Evolutionary conservation across 2,888 invertebrate species (phyloP).

Genomic region (Blera fallax): DNA sequence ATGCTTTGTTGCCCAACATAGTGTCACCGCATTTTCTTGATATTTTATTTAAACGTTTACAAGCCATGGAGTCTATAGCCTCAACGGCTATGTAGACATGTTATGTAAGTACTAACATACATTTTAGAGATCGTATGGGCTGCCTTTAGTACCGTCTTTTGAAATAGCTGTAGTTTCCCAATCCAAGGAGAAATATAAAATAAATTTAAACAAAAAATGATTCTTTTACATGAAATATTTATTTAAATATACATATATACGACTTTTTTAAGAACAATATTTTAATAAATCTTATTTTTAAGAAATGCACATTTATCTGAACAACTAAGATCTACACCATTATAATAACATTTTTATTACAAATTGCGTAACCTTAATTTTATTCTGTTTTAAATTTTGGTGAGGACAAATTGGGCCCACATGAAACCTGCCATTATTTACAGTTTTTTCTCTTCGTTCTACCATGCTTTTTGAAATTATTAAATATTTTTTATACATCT

Average conservation of each 20-base stretch:
- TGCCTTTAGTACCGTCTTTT: no score
- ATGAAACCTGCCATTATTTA: constrained; percentile 69
- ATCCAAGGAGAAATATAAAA: no score
- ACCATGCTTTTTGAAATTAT: background rate
- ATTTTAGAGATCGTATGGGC: no score
- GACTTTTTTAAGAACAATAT: constrained; percentile 36
- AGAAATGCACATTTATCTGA: constrained; percentile 68
- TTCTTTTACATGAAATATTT: constrained; percentile 49
- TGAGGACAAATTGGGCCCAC: constrained; percentile 68
- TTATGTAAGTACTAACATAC: no score
- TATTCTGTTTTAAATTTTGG: constrained; percentile 3
- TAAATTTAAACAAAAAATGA: background rate
- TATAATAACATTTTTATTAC: constrained; percentile 27
- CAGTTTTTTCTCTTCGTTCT: constrained; percentile 24
- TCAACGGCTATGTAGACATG: no score
- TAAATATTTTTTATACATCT: background rate
- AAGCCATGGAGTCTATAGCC: no score
- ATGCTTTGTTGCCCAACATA: no score
- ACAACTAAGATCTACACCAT: constrained; percentile 47
- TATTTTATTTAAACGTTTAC: no score
- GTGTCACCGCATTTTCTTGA: no score
- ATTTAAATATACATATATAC: constrained; percentile 54
- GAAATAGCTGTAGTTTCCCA: no score
- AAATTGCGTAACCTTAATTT: constrained; percentile 25
- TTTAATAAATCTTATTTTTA: constrained; percentile 50